phyloP scores from a whole-genome alignment of 30 jellyfish, hydroid and myxozoan species.

The Haliclystus octoradiatus region DNA sequence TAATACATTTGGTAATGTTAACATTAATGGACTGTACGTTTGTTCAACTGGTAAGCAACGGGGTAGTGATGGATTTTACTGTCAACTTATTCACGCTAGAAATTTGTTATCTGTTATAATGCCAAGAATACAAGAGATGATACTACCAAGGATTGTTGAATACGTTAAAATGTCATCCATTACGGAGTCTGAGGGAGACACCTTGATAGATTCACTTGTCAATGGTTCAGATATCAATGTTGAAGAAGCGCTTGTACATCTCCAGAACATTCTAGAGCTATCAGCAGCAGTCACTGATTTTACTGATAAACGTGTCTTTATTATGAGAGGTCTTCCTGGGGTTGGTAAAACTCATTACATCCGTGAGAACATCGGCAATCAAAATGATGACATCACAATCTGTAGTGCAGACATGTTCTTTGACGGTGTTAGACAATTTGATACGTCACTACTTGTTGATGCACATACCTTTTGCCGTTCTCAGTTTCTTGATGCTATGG shows the following conservation, averaged over 20 bases:
- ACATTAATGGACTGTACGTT: constrained; percentile 25
- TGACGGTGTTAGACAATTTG: constrained; percentile 3
- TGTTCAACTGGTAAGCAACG: constrained; percentile 85
- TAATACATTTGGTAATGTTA: constrained; percentile 61
- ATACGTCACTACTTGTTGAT: constrained; percentile 36
- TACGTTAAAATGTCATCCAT: not conserved
- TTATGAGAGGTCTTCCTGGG: constrained; percentile 98
- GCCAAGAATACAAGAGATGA: not conserved
- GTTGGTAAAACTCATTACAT: constrained; percentile 63
- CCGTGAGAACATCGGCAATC: not conserved
- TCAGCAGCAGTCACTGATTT: not conserved
- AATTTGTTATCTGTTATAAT: no score
- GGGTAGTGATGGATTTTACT: constrained; percentile 70
- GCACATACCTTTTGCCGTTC: constrained; percentile 80
- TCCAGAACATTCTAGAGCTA: not conserved
- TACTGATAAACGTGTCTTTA: constrained; percentile 15
- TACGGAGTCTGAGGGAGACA: not conserved
- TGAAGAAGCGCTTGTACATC: not conserved
- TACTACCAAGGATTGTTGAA: not conserved
- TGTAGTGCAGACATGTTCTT: constrained; percentile 92
- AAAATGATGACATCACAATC: not conserved
- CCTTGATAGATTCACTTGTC: not conserved
- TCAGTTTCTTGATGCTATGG: constrained; percentile 38
- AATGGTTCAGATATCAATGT: not conserved
- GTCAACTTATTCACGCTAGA: not conserved